Base-by-base conservation (phyloP, 1,140 invertebrate species). In the honey bee (Apis mellifera) region DNA sequence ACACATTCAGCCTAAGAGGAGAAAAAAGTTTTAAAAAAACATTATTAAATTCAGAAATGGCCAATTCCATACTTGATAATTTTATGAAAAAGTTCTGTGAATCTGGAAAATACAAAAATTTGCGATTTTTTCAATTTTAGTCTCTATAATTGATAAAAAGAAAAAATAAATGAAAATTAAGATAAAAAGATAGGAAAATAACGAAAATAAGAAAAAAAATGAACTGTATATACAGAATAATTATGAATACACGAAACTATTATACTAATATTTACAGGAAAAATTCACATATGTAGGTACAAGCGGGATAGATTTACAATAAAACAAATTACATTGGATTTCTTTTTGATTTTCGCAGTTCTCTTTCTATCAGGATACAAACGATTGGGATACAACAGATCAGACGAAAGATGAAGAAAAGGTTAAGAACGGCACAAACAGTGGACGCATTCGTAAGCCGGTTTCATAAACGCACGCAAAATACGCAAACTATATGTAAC, bases 381-480 rank as follows among this genome's bases (percentile, higher is more conserved):
- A 85, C 19, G 50, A 32, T 64, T 13, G 4, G 74, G 60, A 65
- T 42, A 42, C 5, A 76, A 76, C 42, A 32, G 57, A 64, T 54
- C 78, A 88, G 85, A 90, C 83, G 78, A 86, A 83, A 86, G 86
- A 82, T 77, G 80, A 86, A 82, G 69, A 84, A 64, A 82, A 65
- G 73, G 68, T 64, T 26, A 71, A 62, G 68, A 78, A 87, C 62
- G 77, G 82, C 80, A 91, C 87, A 90, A 86, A 88, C 84, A 90
- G 84, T 83, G 82, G 85, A 85, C 81, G 84, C 84, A 84, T 89
- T 82, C 74, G 83, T 70, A 78, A 85, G 87, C 89, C 86, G 82
- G 86, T 87, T 86, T 86, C 85, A 87, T 87, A 87, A 84, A 81
- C 85, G 77, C 76, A 77, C 69, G 83, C 64, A 84, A 76, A 77